Conservation (phyloP, 2,888 invertebrate genomes). For the Aelia acuminata region DNA sequence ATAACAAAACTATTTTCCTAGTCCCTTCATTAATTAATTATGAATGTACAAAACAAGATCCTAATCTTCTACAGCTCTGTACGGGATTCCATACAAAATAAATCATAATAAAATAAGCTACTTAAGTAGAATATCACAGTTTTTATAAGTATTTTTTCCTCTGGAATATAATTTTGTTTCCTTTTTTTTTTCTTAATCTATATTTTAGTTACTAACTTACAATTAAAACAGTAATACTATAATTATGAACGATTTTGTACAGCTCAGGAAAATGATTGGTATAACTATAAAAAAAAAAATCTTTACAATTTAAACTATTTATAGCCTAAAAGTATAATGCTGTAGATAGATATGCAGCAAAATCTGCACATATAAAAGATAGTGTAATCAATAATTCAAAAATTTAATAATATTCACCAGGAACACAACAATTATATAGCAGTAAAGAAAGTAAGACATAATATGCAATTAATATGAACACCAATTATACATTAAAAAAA, state of each 20-base stretch:
- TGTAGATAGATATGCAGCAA: neutral
- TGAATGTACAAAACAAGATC: neutral
- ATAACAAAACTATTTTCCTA: neutral
- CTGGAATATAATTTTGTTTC: conserved; percentile 1
- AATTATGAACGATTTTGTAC: neutral
- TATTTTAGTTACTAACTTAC: neutral
- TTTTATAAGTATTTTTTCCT: neutral
- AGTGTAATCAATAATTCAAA: neutral
- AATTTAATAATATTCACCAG: neutral
- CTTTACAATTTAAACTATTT: neutral
- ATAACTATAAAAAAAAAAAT: neutral
- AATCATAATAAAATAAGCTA: conserved; percentile 5
- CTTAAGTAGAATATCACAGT: conserved; percentile 24
- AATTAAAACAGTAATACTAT: neutral
- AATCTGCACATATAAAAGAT: neutral
- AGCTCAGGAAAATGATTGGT: neutral
- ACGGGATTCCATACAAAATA: neutral
- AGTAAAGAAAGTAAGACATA: neutral
- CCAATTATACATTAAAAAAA: neutral
- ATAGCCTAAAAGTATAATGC: neutral
- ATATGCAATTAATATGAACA: neutral
- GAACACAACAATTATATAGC: neutral
- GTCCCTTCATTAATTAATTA: no score
- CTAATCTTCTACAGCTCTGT: neutral
- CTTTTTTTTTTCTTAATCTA: neutral